Evolutionary conservation across 2,797 vertebrate genomes (phyloP).

Genomic region (Gymnothorax javanicus): DNA sequence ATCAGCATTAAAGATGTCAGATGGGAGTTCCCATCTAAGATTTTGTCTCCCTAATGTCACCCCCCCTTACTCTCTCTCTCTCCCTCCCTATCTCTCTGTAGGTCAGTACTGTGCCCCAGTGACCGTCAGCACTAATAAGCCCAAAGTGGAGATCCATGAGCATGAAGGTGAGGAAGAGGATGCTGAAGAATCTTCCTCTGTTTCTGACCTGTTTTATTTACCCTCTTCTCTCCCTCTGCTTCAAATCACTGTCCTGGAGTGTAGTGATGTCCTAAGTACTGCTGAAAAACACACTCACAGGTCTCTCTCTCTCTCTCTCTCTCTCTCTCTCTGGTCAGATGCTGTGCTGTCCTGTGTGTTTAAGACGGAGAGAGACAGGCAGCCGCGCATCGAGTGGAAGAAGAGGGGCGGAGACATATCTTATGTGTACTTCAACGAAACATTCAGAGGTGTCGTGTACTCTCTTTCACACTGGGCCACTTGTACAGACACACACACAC

Average conservation of each 20-base stretch:
- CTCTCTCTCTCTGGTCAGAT: conserved; percentile 66
- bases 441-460: conserved; percentile 72
- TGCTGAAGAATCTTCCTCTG: background rate
- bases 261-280: too few relatives aligned
- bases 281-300: too few relatives aligned
- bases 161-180: conserved; percentile 64
- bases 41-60: too few relatives aligned
- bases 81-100: background rate
- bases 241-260: too few relatives aligned
- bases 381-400: conserved; percentile 92
- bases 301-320: conserved; percentile 5
- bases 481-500: background rate
- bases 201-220: background rate
- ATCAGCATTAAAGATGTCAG: too few relatives aligned
- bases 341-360: conserved; percentile 85
- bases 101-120: conserved; percentile 49
- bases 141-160: conserved; percentile 70
- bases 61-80: background rate
- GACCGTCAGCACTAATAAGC: conserved; percentile 68
- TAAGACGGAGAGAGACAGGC: conserved; percentile 75
- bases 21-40: too few relatives aligned
- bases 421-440: conserved; percentile 84
- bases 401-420: conserved; percentile 78
- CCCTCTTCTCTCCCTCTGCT: background rate
- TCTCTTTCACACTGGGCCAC: background rate